Base-by-base conservation (phyloP, 2,888 invertebrate genomes). In the Cecidostiba fungosa region DNA sequence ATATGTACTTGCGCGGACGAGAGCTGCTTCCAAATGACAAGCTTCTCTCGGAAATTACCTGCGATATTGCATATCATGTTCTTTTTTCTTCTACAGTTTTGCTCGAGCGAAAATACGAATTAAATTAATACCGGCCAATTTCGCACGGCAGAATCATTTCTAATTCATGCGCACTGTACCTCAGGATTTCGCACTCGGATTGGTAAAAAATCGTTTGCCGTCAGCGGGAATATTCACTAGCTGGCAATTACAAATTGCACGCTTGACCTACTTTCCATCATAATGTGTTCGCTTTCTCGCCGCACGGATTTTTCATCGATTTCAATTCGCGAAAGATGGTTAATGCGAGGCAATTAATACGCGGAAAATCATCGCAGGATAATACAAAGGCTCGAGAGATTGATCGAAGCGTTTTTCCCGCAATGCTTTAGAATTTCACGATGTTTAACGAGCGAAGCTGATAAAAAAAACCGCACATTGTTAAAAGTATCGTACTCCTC, bases 1-100 rank as follows among this genome's bases (percentile, higher is more conserved):
- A 85, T 80, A 77, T 77, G 70, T 76, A 72, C 32, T 80, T 70
- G 70, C 12, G 69, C 39, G 23, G 47, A 43, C 29, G 29, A 3
- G 59, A 26, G n/a, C 6, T 6, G 66, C 32, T 14, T 16, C 72
- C n/a, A 23, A 69, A 77, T 14, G 69, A 69, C 70, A 50, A 36
- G 23, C 66, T n/a, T 50, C 29, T 12, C n/a, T 3, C 36, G 23
- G 59, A 78, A 47, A 43, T 69, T 62, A 50, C 47, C 4, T 19
- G 26, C 23, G 10, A 26, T 14, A 14, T 29, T 66, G 14, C 12
- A 3, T n/a, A n/a, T 8, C 23, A 29, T 5, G 12, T 26, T 66
- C 0, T 59, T 59, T 59, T 8, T n/a, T n/a, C 8, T 0, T 8
- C 5, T n/a, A 14, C 16, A 1, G 66, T n/a, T 62, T 26, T 0